Base-by-base conservation (phyloP, 2,888 invertebrate species). In the Abrostola triplasia region DNA sequence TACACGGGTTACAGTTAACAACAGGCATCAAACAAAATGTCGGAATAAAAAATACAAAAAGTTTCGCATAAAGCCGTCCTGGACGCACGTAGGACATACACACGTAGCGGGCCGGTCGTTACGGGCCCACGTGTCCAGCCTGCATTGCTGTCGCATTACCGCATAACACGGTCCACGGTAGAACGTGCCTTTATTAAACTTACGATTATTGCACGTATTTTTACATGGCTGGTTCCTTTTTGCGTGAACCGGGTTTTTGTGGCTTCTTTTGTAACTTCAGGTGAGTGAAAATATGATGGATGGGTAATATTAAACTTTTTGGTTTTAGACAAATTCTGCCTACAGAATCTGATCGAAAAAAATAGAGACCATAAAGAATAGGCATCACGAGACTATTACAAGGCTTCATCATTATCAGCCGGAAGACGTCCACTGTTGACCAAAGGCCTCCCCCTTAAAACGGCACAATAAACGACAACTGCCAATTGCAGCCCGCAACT, bases 41-140 rank as follows among this genome's bases (percentile, higher is more conserved):
- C 55, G 44, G 5, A 47, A 44, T 13, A 42, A 48, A 65, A 67
- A 74, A 67, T 35, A 64, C 49, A 71, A 71, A 63, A 59, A 67
- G 49, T 79, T 68, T 68, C 60, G 66, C 67, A 78, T 68, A 69
- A 73, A 59, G 37, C 56, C 53, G 41, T 57, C 64, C 63, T 44
- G 55, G 40, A 40, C 70, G 41, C 75, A 66, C 75, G 75, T 66
- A 73, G 56, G 70, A 64, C 74, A 64, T 73, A 61, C 64, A 72
- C 79, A 79, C 79, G 79, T 80, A 68, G 58, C 40, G 53, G 68
- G 42, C 53, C 64, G 67, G 77, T 79, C 79, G 76, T 79, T 79
- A 79, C 66, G 66, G 42, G 63, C 64, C 71, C 70, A 72, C 79
- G 77, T 80, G 81, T 76, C 70, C 74, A 53, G 73, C 70, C 62